Base-by-base conservation (phyloP, 2,113 vertebrate genomes). In the Ancistrus triradiatus region DNA sequence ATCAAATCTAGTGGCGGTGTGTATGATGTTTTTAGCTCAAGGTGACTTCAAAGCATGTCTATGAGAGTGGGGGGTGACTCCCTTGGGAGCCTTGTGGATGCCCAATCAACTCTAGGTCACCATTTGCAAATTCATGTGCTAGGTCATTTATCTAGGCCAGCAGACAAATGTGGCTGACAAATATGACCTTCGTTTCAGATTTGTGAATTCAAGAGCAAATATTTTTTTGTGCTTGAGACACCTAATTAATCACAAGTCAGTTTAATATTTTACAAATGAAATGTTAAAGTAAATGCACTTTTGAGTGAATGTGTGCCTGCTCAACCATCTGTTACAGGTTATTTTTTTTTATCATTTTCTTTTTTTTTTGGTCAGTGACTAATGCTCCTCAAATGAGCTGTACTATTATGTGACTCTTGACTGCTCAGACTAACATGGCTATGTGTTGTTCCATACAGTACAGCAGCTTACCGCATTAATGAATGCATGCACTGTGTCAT, bases 11-110 rank as follows among this genome's bases (percentile, higher is more conserved):
- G 7, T 15, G 35, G 25, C 49, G 49, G 43, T 69, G 56, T 69
- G 65, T 62, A 56, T 66, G 62, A 61, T 61, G 48, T 47, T 59
- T 63, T 62, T 63, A 28, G 28, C 57, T 68, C 64, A 64, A 55
- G 60, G 49, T 68, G 69, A 74, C 72, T 74, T 31, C 24, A 69
- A 24, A 51, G 43, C 51, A 22, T 62, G 57, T 51, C 22, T 57
- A 9, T 40, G 10, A 40, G 43, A 17, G 25, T 18, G 47, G 49
- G 33, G 17, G 17, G 17, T 17, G 33, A 9, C 40, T 58, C 28
- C 22, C 14, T 48, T 35, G 14, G 24, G 7, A 37, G 55, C 51
- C 17, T 43, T 17, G 19, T 42, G 53, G 35, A 28, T 51, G 25
- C 17, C 31, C 43, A 66, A 13, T 58, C 43, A 49, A 40, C 4